phyloP scores from a whole-genome alignment of 2,113 vertebrate genomes.

The Saccopteryx bilineata region DNA sequence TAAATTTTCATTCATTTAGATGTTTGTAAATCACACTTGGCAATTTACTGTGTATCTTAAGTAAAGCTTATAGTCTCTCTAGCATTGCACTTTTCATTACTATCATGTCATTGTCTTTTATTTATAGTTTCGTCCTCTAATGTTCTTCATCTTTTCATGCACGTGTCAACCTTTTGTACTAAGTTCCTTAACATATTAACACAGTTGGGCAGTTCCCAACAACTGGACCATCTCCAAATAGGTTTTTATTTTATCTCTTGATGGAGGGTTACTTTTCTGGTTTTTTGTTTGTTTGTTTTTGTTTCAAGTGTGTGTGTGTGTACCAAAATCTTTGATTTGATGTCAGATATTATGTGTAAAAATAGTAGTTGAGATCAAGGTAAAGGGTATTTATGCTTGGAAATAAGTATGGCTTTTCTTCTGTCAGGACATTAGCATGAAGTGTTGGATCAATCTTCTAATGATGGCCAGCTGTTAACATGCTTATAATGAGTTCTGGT shows the following conservation, averaged over 20 bases:
- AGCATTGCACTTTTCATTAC: neutral
- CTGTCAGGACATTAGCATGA: neutral
- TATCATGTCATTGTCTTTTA: conserved; percentile 25
- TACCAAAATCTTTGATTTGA: neutral
- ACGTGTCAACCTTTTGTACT: neutral
- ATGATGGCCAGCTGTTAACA: neutral
- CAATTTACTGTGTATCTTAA: fast-evolving
- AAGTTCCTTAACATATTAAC: neutral
- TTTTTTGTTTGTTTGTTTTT: neutral
- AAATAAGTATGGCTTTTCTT: neutral
- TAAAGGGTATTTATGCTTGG: neutral
- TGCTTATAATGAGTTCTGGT: neutral
- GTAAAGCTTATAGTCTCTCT: fast-evolving
- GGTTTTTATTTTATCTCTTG: neutral
- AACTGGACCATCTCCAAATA: neutral
- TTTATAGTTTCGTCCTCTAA: neutral
- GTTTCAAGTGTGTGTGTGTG: neutral
- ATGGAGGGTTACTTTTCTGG: neutral
- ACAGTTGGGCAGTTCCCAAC: neutral
- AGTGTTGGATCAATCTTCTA: neutral
- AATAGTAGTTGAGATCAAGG: neutral
- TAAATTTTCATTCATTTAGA: neutral
- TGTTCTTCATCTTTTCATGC: neutral
- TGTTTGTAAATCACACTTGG: neutral
- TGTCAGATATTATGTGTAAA: neutral